Base-by-base conservation (phyloP, 2,113 vertebrate species). In the Scortum barcoo region DNA sequence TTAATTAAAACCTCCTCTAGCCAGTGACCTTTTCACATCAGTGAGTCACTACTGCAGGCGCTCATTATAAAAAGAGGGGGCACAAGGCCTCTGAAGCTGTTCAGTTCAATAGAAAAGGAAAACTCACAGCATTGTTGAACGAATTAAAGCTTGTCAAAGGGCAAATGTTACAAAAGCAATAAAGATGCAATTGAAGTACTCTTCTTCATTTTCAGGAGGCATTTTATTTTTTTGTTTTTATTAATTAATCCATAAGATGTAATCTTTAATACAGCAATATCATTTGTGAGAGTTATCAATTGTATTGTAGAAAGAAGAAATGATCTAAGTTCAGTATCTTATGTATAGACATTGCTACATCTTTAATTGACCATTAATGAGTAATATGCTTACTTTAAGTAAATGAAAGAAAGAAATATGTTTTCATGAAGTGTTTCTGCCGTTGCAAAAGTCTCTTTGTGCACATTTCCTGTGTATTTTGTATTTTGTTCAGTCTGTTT, bases 1-100 rank as follows among this genome's bases (percentile, higher is more conserved):
- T 65, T 80, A 68, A 84, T 87, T 69, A 84, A 89, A 88, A 86
- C 83, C 78, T 90, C 85, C 83, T 72, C 63, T 72, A 76, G 72
- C 16, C 48, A 3, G n/a, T 24, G 80, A 83, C 72, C 78, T 88
- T 88, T 88, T 78, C 46, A 85, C 67, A 66, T 50, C 2, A 22
- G 36, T 92, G 85, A 89, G 28, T 89, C 85, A 90, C 42, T 30
- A n/a, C 17, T 60, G 78, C 38, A 58, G 61, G 69, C 48, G 10
- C 56, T 78, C 44, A 72, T 80, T 56, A 69, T 51, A 20, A 82
- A 79, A 19, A 54, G 53, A 75, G 4, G 67, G 28, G 51, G 7
- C 7, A n/a, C 22, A 4, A 28, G 12, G 51, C 50, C 7, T 30
- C 38, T 36, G 56, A 75, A 75, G 58, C 30, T 28, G 69, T 61